Percentiles rank a stretch among this genome's conserved stretches.
Conservation (phyloP, 2,797 vertebrate species). For the Enteromius fasciolatus region DNA sequence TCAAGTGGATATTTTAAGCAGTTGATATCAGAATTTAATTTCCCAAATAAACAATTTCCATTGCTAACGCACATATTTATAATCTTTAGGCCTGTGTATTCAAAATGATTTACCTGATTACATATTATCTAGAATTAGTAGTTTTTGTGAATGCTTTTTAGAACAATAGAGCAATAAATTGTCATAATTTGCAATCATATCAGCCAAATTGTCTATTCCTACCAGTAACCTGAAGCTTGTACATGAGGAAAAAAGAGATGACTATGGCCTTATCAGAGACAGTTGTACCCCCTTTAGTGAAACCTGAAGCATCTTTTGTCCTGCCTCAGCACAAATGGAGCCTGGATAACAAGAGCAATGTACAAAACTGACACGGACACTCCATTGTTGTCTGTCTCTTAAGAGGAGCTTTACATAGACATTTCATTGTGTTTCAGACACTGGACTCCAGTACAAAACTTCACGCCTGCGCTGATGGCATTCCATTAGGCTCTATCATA, state of each 20-base stretch:
- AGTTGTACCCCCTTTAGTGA: not conserved
- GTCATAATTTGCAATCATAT: not conserved
- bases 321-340: slow-evolving; percentile 24
- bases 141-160: not conserved
- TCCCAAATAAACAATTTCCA: not conserved
- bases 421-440: slow-evolving; percentile 41
- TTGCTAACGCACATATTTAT: not conserved
- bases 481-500: slow-evolving; percentile 56
- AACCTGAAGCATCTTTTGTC: slow-evolving; percentile 37
- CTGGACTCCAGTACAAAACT: slow-evolving; percentile 44
- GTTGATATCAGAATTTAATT: slow-evolving; percentile 3
- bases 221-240: slow-evolving; percentile 3
- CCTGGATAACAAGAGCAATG: slow-evolving; percentile 41
- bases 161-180: not conserved
- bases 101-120: not conserved
- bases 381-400: slow-evolving; percentile 46
- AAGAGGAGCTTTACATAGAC: slow-evolving; percentile 47
- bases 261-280: slow-evolving; percentile 5
- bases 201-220: not conserved
- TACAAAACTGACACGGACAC: slow-evolving; percentile 23
- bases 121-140: not conserved
- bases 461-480: slow-evolving; percentile 37
- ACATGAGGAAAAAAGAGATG: not conserved
- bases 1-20: not conserved
- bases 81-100: not conserved